Evolutionary conservation across 1,140 invertebrate genomes (phyloP).

Genomic region (Zophobas morio): DNA sequence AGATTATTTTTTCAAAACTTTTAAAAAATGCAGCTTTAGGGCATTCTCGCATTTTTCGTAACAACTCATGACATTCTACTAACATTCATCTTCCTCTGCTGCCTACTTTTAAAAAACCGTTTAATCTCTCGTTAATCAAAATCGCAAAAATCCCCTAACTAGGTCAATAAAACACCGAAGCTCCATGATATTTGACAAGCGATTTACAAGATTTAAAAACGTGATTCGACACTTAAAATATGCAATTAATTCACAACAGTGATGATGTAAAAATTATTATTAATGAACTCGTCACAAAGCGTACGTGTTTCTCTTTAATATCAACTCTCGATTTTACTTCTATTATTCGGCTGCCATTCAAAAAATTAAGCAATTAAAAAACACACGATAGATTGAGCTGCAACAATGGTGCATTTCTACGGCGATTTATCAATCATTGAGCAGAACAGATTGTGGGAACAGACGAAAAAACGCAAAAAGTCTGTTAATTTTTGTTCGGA

Average conservation of each 20-base stretch:
- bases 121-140: too few species aligned
- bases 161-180: conserved; percentile 28
- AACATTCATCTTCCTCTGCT: too few species aligned
- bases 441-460: too few species aligned
- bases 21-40: too few species aligned
- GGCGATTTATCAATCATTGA: background rate
- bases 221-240: conserved; percentile 17
- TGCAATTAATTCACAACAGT: conserved; percentile 10
- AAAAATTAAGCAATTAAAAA: conserved; percentile 22
- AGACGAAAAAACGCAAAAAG: too few species aligned
- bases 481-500: background rate
- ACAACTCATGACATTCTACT: too few species aligned
- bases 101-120: too few species aligned
- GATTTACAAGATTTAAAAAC: conserved; percentile 4
- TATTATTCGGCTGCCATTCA: background rate
- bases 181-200: conserved; percentile 18
- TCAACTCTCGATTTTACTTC: background rate
- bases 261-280: conserved; percentile 26
- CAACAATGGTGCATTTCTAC: background rate
- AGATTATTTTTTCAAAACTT: too few species aligned
- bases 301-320: background rate
- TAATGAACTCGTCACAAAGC: conserved; percentile 3
- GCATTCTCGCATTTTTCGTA: too few species aligned
- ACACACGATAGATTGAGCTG: conserved; percentile 3
- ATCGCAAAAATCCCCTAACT: background rate